Percentiles rank a stretch among this genome's conserved stretches.
Conservation (phyloP, 2,113 vertebrate genomes). For the Marcusenius ussheri region DNA sequence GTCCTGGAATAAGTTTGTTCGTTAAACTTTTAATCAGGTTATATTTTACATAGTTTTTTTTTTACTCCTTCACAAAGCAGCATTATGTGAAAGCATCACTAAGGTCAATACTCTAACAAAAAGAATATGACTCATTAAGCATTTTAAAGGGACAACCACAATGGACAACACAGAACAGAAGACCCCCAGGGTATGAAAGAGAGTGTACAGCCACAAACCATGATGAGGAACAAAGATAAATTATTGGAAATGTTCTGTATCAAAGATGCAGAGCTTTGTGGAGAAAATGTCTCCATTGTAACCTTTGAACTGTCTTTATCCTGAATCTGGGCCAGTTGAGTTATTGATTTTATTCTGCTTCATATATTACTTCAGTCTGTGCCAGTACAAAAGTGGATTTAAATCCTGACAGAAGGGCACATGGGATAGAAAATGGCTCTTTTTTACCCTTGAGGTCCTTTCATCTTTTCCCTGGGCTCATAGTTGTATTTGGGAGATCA, state of each 20-base stretch:
- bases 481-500: not conserved
- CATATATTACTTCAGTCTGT: not conserved
- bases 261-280: not conserved
- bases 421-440: not conserved
- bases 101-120: not conserved
- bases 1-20: not conserved
- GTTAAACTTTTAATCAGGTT: not conserved
- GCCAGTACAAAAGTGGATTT: not conserved
- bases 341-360: slow-evolving; percentile 12
- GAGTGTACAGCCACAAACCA: not conserved
- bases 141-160: not conserved
- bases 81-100: not conserved
- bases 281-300: not conserved
- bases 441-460: not conserved
- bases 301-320: slow-evolving; percentile 8
- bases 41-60: not conserved
- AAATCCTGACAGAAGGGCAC: not conserved
- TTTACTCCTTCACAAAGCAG: not conserved
- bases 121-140: not conserved
- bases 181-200: not conserved
- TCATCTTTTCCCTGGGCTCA: not conserved
- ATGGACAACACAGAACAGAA: not conserved
- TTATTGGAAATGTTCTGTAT: not conserved
- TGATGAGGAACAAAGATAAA: not conserved
- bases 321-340: not conserved